Base-by-base conservation (phyloP, 1,140 invertebrate genomes). In the Teleogryllus occipitalis region DNA sequence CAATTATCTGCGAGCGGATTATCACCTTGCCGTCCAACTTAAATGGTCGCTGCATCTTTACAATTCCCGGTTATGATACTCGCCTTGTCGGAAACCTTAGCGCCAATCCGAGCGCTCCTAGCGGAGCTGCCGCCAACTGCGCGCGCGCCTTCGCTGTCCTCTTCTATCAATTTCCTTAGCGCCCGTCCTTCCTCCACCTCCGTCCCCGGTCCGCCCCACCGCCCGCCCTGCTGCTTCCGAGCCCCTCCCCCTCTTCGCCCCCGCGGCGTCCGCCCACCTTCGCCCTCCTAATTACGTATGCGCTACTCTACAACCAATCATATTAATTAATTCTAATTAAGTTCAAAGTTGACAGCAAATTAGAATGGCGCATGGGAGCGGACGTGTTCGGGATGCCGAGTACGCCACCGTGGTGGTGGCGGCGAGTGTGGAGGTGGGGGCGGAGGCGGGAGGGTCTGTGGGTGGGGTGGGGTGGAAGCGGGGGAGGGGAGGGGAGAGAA, bases 281-380 rank as follows among this genome's bases (percentile, higher is more conserved):
- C 27, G 39, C 65, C 49, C 78, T 54, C 22, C 73, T 79, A 75
- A 79, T 79, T 79, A 76, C 79, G 73, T 54, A 79, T 79, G 79
- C 79, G 75, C 49, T 49, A 76, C 73, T 72, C 22, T 76, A 76
- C 79, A 27, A 79, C 79, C 79, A 79, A 79, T 79, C 79, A 79
- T 76, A 79, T 79, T 79, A 75, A 75, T 79, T 79, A 79, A 79
- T 79, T 79, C 79, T 79, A 79, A 79, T 79, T 76, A 79, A 79
- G 79, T 79, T 79, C 79, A 76, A 76, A 79, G 79, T 79, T 79
- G 79, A 76, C 73, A 79, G 74, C 79, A 76, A 79, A 79, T 79
- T 79, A 75, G 73, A 79, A 76, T 65, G 54, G 54, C 74, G 74
- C 21, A 75, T 7, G 74, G 74, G 46, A 65, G 54, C 46, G 74